These are phyloP conservation scores for Turritopsis rubra DNA, from an alignment of 30 jellyfish, hydroid and myxozoan genomes.

Conservation along the genomic window DNA sequence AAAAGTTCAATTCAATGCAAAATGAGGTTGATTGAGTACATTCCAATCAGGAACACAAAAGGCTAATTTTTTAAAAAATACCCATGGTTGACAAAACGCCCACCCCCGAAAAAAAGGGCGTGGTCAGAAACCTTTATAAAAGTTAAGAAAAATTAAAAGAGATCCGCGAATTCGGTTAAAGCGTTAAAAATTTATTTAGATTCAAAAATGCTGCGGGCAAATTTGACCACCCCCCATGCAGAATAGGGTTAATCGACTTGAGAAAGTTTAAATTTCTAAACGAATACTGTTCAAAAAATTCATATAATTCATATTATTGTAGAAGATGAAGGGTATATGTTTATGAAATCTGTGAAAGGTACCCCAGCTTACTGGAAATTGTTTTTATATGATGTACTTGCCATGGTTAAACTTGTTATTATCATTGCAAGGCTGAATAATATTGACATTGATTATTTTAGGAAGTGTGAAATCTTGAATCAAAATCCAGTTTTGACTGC, in stretches of 20 bases:
- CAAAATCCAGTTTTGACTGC: neutral
- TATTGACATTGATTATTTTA: neutral
- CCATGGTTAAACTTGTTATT: neutral
- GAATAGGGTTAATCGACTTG: neutral
- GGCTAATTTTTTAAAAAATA: too few species aligned
- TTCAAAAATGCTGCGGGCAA: too few species aligned
- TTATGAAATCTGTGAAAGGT: neutral
- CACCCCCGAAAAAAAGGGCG: too few species aligned
- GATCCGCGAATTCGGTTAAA: too few species aligned
- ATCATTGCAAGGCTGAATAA: neutral
- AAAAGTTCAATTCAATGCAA: too few species aligned
- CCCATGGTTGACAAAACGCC: too few species aligned
- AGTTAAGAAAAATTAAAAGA: too few species aligned
- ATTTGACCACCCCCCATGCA: too few species aligned
- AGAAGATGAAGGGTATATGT: neutral
- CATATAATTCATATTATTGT: neutral
- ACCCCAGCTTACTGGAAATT: conserved; percentile 1
- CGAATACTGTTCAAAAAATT: neutral
- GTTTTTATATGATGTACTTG: neutral
- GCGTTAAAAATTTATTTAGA: too few species aligned
- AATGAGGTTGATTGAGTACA: too few species aligned
- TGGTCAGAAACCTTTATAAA: too few species aligned
- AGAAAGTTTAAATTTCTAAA: neutral
- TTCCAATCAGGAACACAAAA: too few species aligned
- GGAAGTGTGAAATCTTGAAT: neutral